A percentile compares a stretch with the other conserved stretches of the same genome.
Conservation (phyloP, 2,113 vertebrate genomes). For the Ophiodon elongatus region DNA sequence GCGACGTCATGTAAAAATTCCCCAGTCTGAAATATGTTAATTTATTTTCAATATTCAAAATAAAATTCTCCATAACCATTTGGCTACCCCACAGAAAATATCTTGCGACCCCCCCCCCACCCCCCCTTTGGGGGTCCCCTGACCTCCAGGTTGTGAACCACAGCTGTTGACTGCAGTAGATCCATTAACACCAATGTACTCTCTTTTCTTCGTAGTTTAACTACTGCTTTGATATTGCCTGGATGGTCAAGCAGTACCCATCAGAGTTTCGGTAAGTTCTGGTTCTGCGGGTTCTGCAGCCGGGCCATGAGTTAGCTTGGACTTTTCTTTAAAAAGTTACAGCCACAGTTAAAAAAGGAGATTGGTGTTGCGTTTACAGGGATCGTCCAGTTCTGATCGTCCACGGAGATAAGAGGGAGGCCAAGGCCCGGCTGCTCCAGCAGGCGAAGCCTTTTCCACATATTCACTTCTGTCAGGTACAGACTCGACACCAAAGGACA, state of each 20-base stretch:
- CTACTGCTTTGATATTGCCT: constrained; percentile 96
- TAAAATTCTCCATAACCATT: too few species aligned
- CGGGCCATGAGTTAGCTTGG: background rate
- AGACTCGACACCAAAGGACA: background rate
- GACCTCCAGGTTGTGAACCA: background rate
- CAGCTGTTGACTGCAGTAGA: background rate
- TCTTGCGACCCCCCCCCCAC: too few species aligned
- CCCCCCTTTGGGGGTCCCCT: too few species aligned
- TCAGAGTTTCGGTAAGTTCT: constrained; percentile 90
- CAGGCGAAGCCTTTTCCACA: constrained; percentile 90
- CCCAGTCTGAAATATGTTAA: background rate
- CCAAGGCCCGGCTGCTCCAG: constrained; percentile 90
- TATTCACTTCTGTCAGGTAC: constrained; percentile 94
- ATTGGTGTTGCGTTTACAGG: constrained; percentile 76
- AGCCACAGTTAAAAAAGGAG: background rate
- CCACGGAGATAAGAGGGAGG: constrained; percentile 95
- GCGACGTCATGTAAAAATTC: too few species aligned
- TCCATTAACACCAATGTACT: background rate
- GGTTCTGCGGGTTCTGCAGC: background rate
- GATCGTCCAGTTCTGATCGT: constrained; percentile 91
- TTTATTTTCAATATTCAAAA: background rate
- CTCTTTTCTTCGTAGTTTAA: constrained; percentile 89
- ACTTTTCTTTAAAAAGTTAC: background rate
- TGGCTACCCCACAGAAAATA: too few species aligned
- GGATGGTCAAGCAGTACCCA: constrained; percentile 94